Base-by-base conservation (phyloP, 2,113 vertebrate species). In the Gymnarchus niloticus region DNA sequence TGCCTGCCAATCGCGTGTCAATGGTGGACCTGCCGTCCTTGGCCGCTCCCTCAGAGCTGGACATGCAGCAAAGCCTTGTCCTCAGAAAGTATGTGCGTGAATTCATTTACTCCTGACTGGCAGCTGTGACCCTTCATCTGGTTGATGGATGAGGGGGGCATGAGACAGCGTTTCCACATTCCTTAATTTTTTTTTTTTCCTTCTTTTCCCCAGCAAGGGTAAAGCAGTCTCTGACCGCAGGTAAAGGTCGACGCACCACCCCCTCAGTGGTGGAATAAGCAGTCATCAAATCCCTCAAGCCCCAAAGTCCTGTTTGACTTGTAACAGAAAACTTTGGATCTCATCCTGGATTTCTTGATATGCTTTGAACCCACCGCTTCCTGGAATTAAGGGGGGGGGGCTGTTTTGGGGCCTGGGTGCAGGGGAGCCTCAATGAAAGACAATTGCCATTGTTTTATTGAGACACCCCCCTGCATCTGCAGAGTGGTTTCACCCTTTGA, bases 231-330 rank as follows among this genome's bases (percentile, higher is more conserved):
- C 85, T 87, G 87, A 83, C 86, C 85, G 81, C 84, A 81, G 56
- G 84, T 86, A 89, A 85, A 81, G 56, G 84, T 86, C 88, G 84
- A 85, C 65, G 85, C 86, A 92, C 89, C 88, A 90, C 91, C 85
- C 86, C 89, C 91, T 83, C 84, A 81, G 89, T 82, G 85, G 85
- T 76, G 85, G 88, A 85, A 90, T 88, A 88, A 84, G 83, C 87
- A 85, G 85, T 89, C 85, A 88, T 83, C 78, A 77, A 86, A 85
- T 76, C 84, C 12, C 51, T 25, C 46, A 7, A 65, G 65, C 5
- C 65, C 65, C 65, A 17, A 41, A 73, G 65, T 73, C 65, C 65
- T 19, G n/a, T n/a, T n/a, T n/a, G n/a, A n/a, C n/a, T n/a, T n/a
- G 65, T 33, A 19, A 19, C 12, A 6, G 28, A 41, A 33, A 41